These are phyloP conservation scores for Colinus virginianus DNA, from an alignment of 2,113 vertebrate species.

Conservation along the genomic window DNA sequence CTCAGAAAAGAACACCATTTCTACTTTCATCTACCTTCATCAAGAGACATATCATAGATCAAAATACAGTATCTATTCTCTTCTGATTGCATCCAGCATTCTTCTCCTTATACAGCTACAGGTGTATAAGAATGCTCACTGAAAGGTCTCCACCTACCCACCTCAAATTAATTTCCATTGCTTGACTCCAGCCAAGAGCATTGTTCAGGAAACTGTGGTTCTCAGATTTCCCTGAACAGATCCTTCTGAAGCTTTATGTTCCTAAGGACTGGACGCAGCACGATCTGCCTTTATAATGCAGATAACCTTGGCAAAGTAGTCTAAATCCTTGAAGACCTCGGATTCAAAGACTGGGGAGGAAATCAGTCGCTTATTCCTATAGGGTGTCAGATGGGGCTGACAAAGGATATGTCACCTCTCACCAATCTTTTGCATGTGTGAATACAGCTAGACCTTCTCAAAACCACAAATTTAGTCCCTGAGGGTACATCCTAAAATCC, in stretches of 20 bases:
- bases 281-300: neutral
- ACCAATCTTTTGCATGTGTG: neutral
- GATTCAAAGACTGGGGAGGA: rapidly evolving
- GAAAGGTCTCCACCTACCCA: neutral
- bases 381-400: neutral
- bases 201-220: neutral
- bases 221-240: neutral
- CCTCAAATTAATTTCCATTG: neutral
- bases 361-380: neutral
- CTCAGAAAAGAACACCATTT: neutral
- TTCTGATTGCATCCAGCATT: neutral
- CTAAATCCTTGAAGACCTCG: neutral
- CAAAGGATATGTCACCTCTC: neutral
- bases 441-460: neutral
- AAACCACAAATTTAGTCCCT: neutral
- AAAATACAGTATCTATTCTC: neutral
- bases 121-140: neutral
- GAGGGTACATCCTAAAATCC: neutral
- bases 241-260: neutral
- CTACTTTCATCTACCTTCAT: neutral
- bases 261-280: neutral
- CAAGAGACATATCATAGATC: neutral
- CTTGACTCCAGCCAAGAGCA: neutral
- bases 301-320: rapidly evolving
- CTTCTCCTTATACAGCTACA: neutral